Base-by-base conservation (phyloP, 2,888 invertebrate species). In the Parnassius glacialis region DNA sequence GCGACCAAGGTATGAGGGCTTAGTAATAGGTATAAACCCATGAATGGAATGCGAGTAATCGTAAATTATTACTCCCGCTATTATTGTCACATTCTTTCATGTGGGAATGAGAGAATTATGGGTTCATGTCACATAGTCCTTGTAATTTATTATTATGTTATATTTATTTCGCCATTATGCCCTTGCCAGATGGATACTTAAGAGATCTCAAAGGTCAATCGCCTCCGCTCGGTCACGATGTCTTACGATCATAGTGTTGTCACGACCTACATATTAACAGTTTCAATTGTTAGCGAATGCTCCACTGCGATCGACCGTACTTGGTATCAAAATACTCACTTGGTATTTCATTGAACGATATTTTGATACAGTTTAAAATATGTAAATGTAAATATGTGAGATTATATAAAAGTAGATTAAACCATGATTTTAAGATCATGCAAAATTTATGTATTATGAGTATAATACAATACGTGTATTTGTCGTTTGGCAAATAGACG, bases 231-330 rank as follows among this genome's bases (percentile, higher is more conserved):
- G 78, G 83, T 83, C 85, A 85, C 85, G 83, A 84, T 83, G 83
- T 85, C 87, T 84, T 87, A 81, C 76, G 70, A 75, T 75, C 73
- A 75, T 77, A 75, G 74, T 77, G 77, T 69, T 74, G 83, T 85
- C 87, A 87, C 87, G 89, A 89, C 86, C 87, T 83, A 89, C 83
- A 85, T 85, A 87, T 87, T 85, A 56, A 86, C 85, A 76, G 83
- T 81, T 80, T 76, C 83, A 74, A 86, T 84, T 83, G 81, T 83
- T 78, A 76, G 73, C 76, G 71, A 73, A 69, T 73, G 71, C 67
- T 72, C 68, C 70, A 69, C 62, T 67, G 52, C 55, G 20, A 65
- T 67, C 68, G 67, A 67, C 69, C 69, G 67, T 62, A 70, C 63
- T 68, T 67, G 57, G 64, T 71, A 68, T 73, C 64, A 70, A 71